Percentiles rank a stretch among this genome's conserved stretches.
phyloP scores from a whole-genome alignment of 1,140 invertebrate genomes.

The Drosophila guanche region DNA sequence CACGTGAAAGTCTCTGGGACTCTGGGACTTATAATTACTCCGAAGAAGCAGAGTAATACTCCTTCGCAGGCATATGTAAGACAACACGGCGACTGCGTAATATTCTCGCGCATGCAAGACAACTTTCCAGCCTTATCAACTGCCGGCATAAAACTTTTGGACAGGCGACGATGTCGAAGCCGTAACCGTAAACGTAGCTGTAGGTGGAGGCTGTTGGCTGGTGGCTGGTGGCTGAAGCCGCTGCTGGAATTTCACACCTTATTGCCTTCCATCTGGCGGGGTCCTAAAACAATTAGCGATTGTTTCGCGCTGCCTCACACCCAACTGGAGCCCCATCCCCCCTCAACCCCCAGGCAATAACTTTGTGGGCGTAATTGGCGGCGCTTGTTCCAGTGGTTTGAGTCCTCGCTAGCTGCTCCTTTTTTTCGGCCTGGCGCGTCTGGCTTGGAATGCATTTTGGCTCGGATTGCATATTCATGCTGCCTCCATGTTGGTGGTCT shows the following conservation, averaged over 20 bases:
- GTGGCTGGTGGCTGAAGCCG: constrained; percentile 16
- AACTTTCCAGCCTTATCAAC: constrained; percentile 53
- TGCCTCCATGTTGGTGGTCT: constrained; percentile 6
- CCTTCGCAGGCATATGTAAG: constrained; percentile 32
- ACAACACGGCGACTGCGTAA: constrained; percentile 76
- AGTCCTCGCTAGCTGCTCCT: constrained; percentile 28
- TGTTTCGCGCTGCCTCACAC: not conserved
- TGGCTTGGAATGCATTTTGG: constrained; percentile 56
- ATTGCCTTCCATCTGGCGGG: constrained; percentile 52
- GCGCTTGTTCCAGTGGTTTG: constrained; percentile 60
- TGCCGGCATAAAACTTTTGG: constrained; percentile 59
- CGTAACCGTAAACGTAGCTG: not conserved
- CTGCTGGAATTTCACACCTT: constrained; percentile 78
- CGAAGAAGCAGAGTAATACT: constrained; percentile 49
- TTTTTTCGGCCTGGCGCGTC: not conserved
- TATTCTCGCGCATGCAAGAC: constrained; percentile 35
- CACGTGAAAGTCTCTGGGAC: constrained; percentile 11
- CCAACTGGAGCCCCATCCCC: not conserved
- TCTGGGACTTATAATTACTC: constrained; percentile 71
- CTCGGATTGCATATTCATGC: constrained; percentile 58
- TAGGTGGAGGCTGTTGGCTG: not conserved
- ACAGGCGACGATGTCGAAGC: no score
- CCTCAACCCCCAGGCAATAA: constrained; percentile 4
- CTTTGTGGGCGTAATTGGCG: constrained; percentile 51
- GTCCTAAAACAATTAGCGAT: constrained; percentile 76